Percentiles rank a stretch among this genome's conserved stretches.
Evolutionary conservation across 2,888 invertebrate species (phyloP).

Genomic region (Harpalus rufipes): DNA sequence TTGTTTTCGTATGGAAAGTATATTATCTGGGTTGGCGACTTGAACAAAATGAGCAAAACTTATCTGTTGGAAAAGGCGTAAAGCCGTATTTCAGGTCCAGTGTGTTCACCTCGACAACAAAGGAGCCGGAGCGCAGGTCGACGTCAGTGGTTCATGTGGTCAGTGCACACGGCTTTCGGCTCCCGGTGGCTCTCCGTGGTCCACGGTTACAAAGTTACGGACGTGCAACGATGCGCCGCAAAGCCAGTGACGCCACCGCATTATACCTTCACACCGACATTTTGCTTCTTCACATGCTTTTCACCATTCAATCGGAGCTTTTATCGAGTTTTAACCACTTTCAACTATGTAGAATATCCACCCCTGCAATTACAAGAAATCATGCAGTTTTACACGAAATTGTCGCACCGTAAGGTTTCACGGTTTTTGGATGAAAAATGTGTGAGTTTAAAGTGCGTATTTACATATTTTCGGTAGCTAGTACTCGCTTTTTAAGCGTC

Average conservation of each 20-base stretch:
- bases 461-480: too few species aligned
- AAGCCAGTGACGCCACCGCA: constrained; percentile 38
- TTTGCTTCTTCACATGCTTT: not conserved
- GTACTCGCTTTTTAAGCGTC: too few species aligned
- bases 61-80: constrained; percentile 27
- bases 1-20: not conserved
- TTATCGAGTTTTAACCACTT: constrained; percentile 9
- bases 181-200: constrained; percentile 20
- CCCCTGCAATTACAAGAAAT: not conserved
- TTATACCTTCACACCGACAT: constrained; percentile 39
- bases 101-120: constrained; percentile 46
- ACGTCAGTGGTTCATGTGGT: constrained; percentile 52
- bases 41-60: constrained; percentile 38
- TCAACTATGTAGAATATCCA: not conserved
- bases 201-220: constrained; percentile 45
- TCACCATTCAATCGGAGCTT: not conserved
- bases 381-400: too few species aligned
- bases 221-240: constrained; percentile 53
- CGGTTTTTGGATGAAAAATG: too few species aligned
- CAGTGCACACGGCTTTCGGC: constrained; percentile 42
- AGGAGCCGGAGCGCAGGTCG: constrained; percentile 22
- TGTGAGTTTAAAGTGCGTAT: too few species aligned
- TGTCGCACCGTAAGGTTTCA: not conserved
- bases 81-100: constrained; percentile 47
- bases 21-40: not conserved